Evolutionary conservation across 2,888 invertebrate species (phyloP), one percentile per base, ranked within the genome.

Genomic region (Pseudococcus longispinus): DNA sequence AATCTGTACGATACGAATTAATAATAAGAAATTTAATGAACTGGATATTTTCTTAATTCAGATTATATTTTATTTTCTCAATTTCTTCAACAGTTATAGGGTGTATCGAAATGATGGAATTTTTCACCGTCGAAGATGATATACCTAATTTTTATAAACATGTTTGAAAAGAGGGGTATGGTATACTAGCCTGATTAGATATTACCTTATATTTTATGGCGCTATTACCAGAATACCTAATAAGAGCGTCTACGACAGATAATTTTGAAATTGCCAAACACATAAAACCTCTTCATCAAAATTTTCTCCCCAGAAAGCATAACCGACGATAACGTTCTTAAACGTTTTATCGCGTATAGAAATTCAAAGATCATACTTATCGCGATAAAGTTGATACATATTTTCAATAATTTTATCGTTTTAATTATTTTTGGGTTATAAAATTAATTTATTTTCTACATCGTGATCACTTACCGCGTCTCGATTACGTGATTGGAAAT

Each of bases 391-490:
- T 74, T 37, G 32, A 32, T 74, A 74, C 18, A 32, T 74, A 74
- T 74, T 74, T 74, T 74, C 32, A 74, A 37, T 74, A 29, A 74
- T 74, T 74, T 74, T 37, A 74, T 74, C 29, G 74, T 20, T 74
- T 74, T 74, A 32, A 74, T 74, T 29, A 37, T 74, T 74, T n/a
- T 74, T 32, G 5, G 74, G 74, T 8, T 32, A 37, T 32, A 74
- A 74, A 74, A 32, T 74, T 29, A 74, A 74, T 74, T 74, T 74
- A 74, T 74, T 32, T 18, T 29, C 32, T n/a, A 29, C 23, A 18
- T 74, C 32, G 29, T 74, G 74, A 74, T 18, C 32, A 74, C 60
- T 74, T 74, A 74, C 74, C 74, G 74, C 32, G 29, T 29, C 32
- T 37, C 32, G 74, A 32, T 32, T 74, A 74, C 74, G 74, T 74